Conservation (phyloP, 2,113 vertebrate species). For the Bambusicola thoracicus region DNA sequence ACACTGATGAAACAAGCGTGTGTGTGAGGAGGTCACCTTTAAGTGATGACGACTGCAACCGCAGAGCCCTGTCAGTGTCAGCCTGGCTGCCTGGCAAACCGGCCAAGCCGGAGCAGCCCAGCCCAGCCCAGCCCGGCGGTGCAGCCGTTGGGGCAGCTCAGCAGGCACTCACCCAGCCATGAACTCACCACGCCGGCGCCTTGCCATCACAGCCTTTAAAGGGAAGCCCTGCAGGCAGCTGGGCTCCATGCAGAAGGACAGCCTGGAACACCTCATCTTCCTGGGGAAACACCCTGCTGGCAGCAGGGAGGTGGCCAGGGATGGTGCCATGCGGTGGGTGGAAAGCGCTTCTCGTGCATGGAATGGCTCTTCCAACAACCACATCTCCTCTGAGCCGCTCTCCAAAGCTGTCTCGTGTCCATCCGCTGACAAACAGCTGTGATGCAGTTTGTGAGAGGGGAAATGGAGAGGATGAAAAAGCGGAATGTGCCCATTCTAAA, state of each 20-base stretch:
- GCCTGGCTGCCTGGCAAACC: background rate
- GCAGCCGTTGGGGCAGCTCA: background rate
- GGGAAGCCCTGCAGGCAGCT: constrained; percentile 13
- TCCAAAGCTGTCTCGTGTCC: background rate
- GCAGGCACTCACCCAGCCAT: constrained; percentile 13
- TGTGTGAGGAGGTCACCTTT: background rate
- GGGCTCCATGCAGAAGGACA: background rate
- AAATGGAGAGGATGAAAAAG: background rate
- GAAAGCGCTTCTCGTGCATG: background rate
- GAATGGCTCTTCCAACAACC: background rate
- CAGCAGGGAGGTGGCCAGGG: background rate
- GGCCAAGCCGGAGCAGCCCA: background rate
- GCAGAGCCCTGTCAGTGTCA: constrained; percentile 23
- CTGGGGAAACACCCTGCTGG: constrained; percentile 21
- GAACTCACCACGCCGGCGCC: constrained; percentile 48
- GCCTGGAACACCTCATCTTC: constrained; percentile 20
- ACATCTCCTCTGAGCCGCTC: background rate
- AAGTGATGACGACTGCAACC: background rate
- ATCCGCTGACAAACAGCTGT: background rate
- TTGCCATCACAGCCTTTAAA: constrained; percentile 22
- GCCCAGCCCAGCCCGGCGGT: rapidly evolving
- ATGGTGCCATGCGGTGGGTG: background rate
- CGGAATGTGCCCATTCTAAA: background rate
- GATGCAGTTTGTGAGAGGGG: background rate
- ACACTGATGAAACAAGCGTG: rapidly evolving